phyloP scores from a whole-genome alignment of 2,888 invertebrate species.

The Lepidonotus clava region DNA sequence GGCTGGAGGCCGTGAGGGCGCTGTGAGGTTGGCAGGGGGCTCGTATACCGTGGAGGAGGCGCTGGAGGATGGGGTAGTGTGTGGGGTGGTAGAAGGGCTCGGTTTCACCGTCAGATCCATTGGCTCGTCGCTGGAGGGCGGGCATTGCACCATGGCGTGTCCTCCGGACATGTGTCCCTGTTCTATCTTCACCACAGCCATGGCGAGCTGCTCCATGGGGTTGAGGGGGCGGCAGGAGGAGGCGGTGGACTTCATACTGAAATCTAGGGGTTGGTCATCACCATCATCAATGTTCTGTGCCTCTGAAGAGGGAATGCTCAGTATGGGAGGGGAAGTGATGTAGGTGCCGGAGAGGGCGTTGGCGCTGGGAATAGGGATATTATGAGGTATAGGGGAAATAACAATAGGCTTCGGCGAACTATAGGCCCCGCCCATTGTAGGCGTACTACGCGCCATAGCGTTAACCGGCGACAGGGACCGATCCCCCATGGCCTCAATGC shows the following conservation, averaged over 20 bases:
- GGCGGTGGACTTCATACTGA: slow-evolving; percentile 70
- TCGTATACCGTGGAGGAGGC: not conserved
- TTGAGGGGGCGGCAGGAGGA: not conserved
- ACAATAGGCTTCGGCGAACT: not conserved
- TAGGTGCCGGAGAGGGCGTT: not conserved
- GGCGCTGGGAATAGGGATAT: not conserved
- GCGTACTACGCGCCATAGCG: not conserved
- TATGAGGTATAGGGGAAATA: not conserved
- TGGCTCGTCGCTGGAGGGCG: slow-evolving; percentile 65
- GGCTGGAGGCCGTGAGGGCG: not conserved
- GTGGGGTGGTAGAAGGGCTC: not conserved
- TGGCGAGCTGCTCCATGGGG: not conserved
- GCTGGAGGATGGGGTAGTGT: not conserved
- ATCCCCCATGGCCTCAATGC: not conserved
- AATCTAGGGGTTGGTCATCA: slow-evolving; percentile 73
- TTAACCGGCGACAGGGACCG: not conserved
- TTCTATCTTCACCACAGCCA: slow-evolving; percentile 36
- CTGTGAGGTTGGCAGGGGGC: not conserved
- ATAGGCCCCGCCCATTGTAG: not conserved
- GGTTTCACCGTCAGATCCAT: slow-evolving; percentile 71
- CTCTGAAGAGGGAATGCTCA: slow-evolving; percentile 17
- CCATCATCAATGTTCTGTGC: not conserved
- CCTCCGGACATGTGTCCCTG: slow-evolving; percentile 49
- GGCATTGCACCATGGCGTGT: not conserved
- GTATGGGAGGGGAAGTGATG: slow-evolving; percentile 16